Evolutionary conservation across 1,140 invertebrate species (phyloP).

Genomic region (Maniola jurtina): DNA sequence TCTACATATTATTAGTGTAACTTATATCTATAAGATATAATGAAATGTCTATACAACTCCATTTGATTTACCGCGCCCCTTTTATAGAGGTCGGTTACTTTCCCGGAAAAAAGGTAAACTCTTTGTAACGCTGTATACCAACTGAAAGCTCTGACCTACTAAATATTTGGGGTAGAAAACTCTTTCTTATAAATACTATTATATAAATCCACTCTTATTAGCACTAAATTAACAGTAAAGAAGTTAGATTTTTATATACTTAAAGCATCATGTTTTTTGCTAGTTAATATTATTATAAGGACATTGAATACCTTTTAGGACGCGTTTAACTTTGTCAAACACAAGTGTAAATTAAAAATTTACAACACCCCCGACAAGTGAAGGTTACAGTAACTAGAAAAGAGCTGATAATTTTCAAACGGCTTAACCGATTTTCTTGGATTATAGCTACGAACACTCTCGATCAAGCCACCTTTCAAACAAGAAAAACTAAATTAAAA

Average conservation of each 20-base stretch:
- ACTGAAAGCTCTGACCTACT: neutral
- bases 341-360: too few relatives aligned
- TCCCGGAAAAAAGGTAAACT: neutral
- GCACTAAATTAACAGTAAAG: neutral
- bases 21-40: neutral
- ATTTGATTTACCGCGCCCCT: neutral
- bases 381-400: too few relatives aligned
- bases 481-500: too few relatives aligned
- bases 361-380: too few relatives aligned
- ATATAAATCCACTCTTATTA: neutral
- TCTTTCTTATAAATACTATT: neutral
- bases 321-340: too few relatives aligned
- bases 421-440: too few relatives aligned
- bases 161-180: slow-evolving; percentile 2
- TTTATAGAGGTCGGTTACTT: neutral
- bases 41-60: neutral
- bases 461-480: too few relatives aligned
- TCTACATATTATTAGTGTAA: neutral
- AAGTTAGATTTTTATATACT: neutral
- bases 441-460: too few relatives aligned
- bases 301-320: too few relatives aligned
- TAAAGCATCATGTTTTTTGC: too few relatives aligned
- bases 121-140: neutral
- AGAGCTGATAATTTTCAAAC: too few relatives aligned
- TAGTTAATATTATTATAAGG: too few relatives aligned